Percentiles rank a stretch among this genome's conserved stretches.
Conservation (phyloP, 2,888 invertebrate species). For the Micropterix aruncella region DNA sequence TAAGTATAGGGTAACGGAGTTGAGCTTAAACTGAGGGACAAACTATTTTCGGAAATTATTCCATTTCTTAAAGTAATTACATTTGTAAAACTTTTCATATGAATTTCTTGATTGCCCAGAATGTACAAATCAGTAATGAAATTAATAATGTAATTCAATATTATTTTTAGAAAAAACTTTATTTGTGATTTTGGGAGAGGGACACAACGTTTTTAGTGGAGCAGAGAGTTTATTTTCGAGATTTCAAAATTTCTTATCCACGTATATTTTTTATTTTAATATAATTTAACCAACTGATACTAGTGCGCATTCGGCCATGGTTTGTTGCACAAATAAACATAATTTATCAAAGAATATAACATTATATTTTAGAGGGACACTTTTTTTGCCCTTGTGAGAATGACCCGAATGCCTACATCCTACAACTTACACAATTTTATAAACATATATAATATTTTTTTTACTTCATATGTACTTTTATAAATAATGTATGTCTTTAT, state of each 20-base stretch:
- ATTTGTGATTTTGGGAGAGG: conserved; percentile 1
- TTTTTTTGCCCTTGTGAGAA: conserved; percentile 1
- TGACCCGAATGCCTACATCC: no score
- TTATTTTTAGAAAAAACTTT: conserved; percentile 1
- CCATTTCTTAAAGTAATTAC: not conserved
- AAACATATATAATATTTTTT: no score
- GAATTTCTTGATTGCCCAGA: not conserved
- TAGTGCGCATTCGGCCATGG: not conserved
- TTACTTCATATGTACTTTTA: no score
- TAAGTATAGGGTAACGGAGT: conserved; percentile 1
- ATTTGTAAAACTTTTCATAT: not conserved
- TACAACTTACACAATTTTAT: no score
- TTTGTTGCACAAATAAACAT: not conserved
- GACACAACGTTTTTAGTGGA: not conserved
- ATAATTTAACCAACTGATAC: no score
- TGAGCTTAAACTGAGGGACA: not conserved
- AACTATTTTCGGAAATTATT: conserved; percentile 2
- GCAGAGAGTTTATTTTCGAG: not conserved
- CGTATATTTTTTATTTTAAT: conserved; percentile 8
- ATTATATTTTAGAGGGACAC: not conserved
- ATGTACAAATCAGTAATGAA: not conserved
- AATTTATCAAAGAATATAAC: not conserved
- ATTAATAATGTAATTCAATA: not conserved
- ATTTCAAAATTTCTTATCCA: not conserved
- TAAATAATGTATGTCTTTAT: no score